Evolutionary conservation across 2,888 invertebrate species (phyloP), one percentile per base, ranked within the genome.

Genomic region (Limnephilus marmoratus): DNA sequence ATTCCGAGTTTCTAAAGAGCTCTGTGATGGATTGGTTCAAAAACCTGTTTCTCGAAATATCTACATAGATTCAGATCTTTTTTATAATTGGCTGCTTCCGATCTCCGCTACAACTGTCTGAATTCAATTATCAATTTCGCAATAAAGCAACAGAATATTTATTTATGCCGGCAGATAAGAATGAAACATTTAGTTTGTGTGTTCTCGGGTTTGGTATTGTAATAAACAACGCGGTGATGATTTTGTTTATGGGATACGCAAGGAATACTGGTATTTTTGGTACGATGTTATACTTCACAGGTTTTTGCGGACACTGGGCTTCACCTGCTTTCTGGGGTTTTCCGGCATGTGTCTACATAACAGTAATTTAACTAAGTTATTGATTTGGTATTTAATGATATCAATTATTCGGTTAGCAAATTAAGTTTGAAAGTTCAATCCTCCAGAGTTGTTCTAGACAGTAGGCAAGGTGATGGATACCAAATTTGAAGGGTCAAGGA

Each of bases 21-120:
- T 68, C 9, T 24, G n/a, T n/a, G 68, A 68, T 68, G 68, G 24
- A 24, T 68, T n/a, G 68, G 7, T 68, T 24, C 68, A 68, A 24
- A 68, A 68, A 68, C 68, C 68, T 1, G 68, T n/a, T 68, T 68
- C 11, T 68, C 24, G 68, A 68, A 68, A 68, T 68, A 68, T 68
- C 68, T 24, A 68, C 24, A 24, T 24, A 68, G 68, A 68, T 68
- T 68, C 7, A 68, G 68, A 68, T 68, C 68, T 68, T 68, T 37
- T 68, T 68, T 68, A 68, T 68, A 68, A 68, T n/a, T 68, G 68
- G 68, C n/a, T 68, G 68, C 68, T 68, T 68, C 68, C 68, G 68
- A 68, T 68, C 68, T 68, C 68, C n/a, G 68, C 68, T 68, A 68
- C 24, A 68, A 68, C 24, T 68, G 68, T 68, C 24, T 24, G 68